These are phyloP conservation scores for Aramus guarauna DNA, from an alignment of 2,113 vertebrate genomes.

Conservation along the genomic window DNA sequence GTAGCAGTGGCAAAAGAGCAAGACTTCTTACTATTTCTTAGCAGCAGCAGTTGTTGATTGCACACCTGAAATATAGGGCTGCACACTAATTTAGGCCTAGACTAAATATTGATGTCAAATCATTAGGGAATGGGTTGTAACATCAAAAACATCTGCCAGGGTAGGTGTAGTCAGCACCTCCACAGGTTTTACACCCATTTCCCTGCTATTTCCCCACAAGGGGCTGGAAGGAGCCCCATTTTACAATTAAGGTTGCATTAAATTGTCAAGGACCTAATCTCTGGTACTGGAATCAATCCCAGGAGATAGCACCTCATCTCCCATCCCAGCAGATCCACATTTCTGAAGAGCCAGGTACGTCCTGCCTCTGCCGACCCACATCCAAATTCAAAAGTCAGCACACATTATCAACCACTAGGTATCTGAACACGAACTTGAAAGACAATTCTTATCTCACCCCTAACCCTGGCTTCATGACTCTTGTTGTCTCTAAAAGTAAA, in stretches of 20 bases:
- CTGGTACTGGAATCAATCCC: background rate
- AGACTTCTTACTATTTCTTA: background rate
- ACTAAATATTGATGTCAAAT: background rate
- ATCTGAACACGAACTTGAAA: background rate
- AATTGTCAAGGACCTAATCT: background rate
- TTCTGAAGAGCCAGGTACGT: background rate
- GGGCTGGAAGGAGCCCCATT: background rate
- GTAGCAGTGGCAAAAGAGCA: background rate
- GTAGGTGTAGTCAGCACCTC: background rate
- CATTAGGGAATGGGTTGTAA: background rate
- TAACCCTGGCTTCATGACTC: background rate
- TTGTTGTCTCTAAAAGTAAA: background rate
- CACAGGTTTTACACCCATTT: background rate
- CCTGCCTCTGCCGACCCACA: background rate
- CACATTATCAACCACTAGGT: background rate
- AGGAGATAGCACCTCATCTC: background rate
- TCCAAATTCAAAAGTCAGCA: background rate
- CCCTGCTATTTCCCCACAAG: background rate
- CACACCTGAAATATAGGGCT: background rate
- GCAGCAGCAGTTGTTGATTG: background rate
- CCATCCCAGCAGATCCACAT: background rate
- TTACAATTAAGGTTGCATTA: background rate
- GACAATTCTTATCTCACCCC: background rate
- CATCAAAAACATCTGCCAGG: background rate
- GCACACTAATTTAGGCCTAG: background rate